phyloP scores from a whole-genome alignment of 53 echinoderm and acorn worm species.

The Antedon mediterranea region DNA sequence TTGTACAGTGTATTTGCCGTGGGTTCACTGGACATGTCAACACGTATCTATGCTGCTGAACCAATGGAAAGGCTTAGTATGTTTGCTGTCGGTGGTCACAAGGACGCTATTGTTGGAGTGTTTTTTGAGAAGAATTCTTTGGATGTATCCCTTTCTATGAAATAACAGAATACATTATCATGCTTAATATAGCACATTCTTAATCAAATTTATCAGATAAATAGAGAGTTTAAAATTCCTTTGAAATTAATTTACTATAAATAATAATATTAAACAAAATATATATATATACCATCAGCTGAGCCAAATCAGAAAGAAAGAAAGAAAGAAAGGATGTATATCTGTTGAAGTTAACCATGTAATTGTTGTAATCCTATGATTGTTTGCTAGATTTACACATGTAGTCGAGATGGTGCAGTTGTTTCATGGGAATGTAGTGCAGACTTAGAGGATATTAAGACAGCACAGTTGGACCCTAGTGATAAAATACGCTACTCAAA shows the following conservation, averaged over 20 bases:
- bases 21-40: conserved; percentile 87
- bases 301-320: too few relatives aligned
- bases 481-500: conserved; percentile 6
- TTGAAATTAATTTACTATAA: too few relatives aligned
- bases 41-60: conserved; percentile 57
- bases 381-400: conserved; percentile 48
- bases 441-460: conserved; percentile 44
- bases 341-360: too few relatives aligned
- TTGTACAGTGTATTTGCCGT: conserved; percentile 65
- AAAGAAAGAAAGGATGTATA: too few relatives aligned
- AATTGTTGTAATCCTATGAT: neutral
- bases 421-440: conserved; percentile 80
- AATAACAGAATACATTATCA: too few relatives aligned
- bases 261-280: too few relatives aligned
- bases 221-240: too few relatives aligned
- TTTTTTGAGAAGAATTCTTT: conserved; percentile 94
- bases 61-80: conserved; percentile 61
- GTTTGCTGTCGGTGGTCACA: conserved; percentile 75
- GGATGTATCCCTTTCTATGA: conserved; percentile 99
- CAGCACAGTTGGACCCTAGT: conserved; percentile 8
- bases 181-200: too few relatives aligned
- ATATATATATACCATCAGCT: too few relatives aligned
- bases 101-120: conserved; percentile 65
- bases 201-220: too few relatives aligned
- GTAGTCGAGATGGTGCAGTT: conserved; percentile 57